Base-by-base conservation (phyloP, 2,888 invertebrate genomes). In the Antheraea yamamai region DNA sequence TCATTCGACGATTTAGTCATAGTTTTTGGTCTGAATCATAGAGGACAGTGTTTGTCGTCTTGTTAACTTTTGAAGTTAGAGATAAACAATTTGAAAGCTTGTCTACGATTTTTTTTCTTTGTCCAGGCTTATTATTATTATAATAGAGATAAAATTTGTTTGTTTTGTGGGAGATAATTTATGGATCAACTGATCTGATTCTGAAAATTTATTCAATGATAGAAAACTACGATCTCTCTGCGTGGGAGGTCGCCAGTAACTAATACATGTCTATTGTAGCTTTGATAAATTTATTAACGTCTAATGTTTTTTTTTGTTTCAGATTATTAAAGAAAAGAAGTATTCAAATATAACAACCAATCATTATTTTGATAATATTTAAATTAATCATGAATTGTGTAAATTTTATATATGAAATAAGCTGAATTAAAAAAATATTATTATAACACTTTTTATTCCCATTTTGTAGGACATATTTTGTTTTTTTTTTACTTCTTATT, bases 261-360 rank as follows among this genome's bases (percentile, higher is more conserved):
- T 23, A 23, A 61, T 23, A 52, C 7, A 55, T 55, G 55, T 14
- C 16, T 58, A 6, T 0, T 23, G 61, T n/a, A 23, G 30, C 8
- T 14, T 30, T 18, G 23, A 61, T 23, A 35, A 30, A 58, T 73
- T 20, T 26, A 73, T 73, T n/a, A 39, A 66, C 30, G 0, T 64
- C 12, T 18, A 26, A 64, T 64, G 6, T 66, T 52, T 68, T 73
- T 64, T 10, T 26, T 74, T 74, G 74, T 74, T 74, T 68, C 74
- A 74, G 74, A 23, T 74, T 68, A 4, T 18, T 51, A 4, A 30
- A 66, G 73, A 58, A 55, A 4, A 35, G 10, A 61, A 23, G 1
- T 66, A 66, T 30, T 66, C 1, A 64, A 14, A 64, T 26, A 26
- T 26, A 64, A 64, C 23, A 47, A 47, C 1, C 2, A n/a, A n/a